A percentile compares a stretch with the other conserved stretches of the same genome.
Conservation (phyloP, 2,888 invertebrate species). For the Parnassius apollo region DNA sequence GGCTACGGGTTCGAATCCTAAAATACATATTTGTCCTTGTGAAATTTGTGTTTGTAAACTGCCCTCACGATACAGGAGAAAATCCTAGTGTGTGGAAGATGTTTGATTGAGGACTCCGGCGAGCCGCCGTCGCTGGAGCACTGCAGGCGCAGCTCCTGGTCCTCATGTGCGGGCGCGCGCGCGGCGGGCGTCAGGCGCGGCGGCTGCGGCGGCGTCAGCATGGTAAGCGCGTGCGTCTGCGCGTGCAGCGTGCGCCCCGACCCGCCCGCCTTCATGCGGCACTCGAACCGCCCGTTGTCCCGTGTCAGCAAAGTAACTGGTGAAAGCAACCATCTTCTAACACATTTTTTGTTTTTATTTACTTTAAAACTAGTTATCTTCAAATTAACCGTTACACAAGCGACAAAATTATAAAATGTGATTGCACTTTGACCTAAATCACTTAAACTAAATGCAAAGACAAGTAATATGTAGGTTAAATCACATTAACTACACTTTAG, state of each 20-base stretch:
- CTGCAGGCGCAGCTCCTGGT: constrained; percentile 86
- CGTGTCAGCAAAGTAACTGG: constrained; percentile 77
- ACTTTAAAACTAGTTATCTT: constrained; percentile 52
- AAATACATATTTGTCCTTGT: no score
- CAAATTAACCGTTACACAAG: constrained; percentile 60
- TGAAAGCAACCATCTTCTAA: constrained; percentile 72
- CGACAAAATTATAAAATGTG: constrained; percentile 36
- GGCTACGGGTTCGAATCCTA: no score
- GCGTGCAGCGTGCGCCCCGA: constrained; percentile 92
- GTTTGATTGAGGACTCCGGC: constrained; percentile 89
- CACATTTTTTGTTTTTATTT: constrained; percentile 43
- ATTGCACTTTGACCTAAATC: constrained; percentile 26
- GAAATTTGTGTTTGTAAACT: no score
- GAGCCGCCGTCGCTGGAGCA: constrained; percentile 94
- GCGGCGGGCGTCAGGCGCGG: constrained; percentile 89
- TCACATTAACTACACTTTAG: constrained; percentile 27
- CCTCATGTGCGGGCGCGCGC: constrained; percentile 91
- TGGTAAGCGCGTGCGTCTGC: constrained; percentile 91
- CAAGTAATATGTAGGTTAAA: neutral
- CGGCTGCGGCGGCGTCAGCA: constrained; percentile 90
- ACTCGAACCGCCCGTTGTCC: constrained; percentile 96
- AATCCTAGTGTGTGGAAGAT: no score
- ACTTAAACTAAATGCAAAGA: constrained; percentile 9
- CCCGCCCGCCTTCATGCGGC: constrained; percentile 91
- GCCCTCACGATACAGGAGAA: no score